These are phyloP conservation scores for Ischnura elegans DNA, from an alignment of 2,888 invertebrate genomes.

Conservation along the genomic window DNA sequence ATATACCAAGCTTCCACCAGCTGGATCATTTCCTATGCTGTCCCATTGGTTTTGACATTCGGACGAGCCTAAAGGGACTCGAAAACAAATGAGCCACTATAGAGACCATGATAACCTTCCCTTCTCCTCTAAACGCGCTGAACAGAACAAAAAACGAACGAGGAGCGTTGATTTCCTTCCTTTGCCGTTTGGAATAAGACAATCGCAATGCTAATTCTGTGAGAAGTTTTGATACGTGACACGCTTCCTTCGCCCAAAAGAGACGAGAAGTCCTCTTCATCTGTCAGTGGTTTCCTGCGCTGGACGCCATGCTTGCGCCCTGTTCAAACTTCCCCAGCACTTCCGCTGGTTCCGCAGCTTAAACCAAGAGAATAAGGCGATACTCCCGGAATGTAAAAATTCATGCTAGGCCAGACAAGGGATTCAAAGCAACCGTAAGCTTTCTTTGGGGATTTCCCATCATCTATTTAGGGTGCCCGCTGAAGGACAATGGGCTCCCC, in stretches of 20 bases:
- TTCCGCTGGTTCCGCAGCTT: background rate
- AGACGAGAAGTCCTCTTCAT: too few relatives aligned
- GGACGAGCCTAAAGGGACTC: background rate
- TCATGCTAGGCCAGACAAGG: background rate
- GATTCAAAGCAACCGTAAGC: background rate
- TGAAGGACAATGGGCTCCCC: background rate
- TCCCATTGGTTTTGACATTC: background rate
- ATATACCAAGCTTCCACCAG: too few relatives aligned
- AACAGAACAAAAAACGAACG: background rate
- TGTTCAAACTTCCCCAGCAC: background rate
- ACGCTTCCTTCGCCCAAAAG: background rate
- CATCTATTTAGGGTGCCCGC: background rate
- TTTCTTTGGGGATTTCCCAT: background rate
- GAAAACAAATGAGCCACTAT: background rate
- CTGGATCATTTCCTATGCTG: too few relatives aligned
- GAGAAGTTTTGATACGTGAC: background rate
- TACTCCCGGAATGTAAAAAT: background rate
- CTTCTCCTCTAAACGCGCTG: background rate
- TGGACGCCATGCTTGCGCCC: background rate
- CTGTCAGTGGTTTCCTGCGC: too few relatives aligned
- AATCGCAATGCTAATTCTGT: background rate
- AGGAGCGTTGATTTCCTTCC: background rate
- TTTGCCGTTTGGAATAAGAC: background rate
- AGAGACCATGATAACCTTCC: background rate
- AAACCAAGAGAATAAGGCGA: background rate